phyloP scores from a whole-genome alignment of 2,888 invertebrate species.

The Phalera bucephala region DNA sequence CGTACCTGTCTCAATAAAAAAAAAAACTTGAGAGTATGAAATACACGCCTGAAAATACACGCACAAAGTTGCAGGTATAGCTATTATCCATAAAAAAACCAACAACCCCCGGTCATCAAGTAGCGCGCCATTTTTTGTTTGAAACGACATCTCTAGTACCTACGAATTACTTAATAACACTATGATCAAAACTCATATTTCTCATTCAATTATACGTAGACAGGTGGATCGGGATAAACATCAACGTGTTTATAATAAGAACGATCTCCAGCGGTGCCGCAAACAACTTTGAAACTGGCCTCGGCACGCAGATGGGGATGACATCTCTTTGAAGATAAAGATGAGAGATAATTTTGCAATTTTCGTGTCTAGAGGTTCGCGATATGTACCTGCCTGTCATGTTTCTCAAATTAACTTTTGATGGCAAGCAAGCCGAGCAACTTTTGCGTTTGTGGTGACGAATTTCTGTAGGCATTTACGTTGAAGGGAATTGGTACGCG shows the following conservation, averaged over 20 bases:
- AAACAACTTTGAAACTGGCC: conserved; percentile 77
- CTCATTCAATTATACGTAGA: conserved; percentile 44
- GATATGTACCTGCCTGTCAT: conserved; percentile 69
- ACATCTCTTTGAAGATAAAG: conserved; percentile 83
- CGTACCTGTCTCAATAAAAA: too few species aligned
- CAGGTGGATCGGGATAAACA: conserved; percentile 63
- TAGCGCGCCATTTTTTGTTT: too few species aligned
- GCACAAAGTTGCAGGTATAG: too few species aligned
- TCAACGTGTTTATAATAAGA: conserved; percentile 64
- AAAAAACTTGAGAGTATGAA: too few species aligned
- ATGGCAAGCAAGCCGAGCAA: conserved; percentile 51
- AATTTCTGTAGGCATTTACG: conserved; percentile 41
- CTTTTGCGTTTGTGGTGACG: conserved; percentile 51
- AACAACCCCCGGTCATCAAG: too few species aligned
- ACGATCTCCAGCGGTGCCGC: conserved; percentile 63
- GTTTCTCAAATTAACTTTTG: conserved; percentile 72
- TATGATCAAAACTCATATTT: conserved; percentile 52
- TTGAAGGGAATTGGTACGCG: conserved; percentile 30
- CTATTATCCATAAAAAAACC: too few species aligned
- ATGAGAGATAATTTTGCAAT: conserved; percentile 79
- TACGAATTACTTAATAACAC: too few species aligned
- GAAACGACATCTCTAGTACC: too few species aligned
- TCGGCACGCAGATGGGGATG: conserved; percentile 69
- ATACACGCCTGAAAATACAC: too few species aligned
- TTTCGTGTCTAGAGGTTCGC: conserved; percentile 68